Evolutionary conservation across 64 coral and sea anemone genomes (phyloP), one percentile per base, ranked within the genome.

Genomic region (Hydrozoanthus tunicans): DNA sequence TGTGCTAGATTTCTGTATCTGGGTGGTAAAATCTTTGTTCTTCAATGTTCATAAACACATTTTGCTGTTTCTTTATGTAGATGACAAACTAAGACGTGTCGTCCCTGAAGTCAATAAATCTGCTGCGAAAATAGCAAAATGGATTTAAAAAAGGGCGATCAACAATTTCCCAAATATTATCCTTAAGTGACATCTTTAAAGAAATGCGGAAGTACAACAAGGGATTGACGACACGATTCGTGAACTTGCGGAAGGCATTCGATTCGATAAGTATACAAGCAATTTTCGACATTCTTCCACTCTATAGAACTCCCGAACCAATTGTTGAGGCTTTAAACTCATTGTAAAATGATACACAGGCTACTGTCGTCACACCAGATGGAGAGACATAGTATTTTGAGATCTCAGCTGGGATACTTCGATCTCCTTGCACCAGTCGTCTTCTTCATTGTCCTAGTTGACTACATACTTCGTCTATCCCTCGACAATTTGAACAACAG

Each of bases 311-410:
- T 70, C 66, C 13, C n/a, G 9, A 70, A 70, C 66, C 66, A 20
- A 70, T 70, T 70, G 66, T 23, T 70, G 66, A 70, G 6, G 66
- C 66, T 70, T 20, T 23, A 70, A 70, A 3, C 8, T 64, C 7
- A 7, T 64, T 91, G 2, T 73, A 62, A 26, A 73, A 2, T 70
- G 58, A 81, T 68, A 81, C 90, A 3, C 9, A 66, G 57, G 67
- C 77, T 91, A 68, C 77, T 60, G 86, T 63, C 10, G 58, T 75
- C 57, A 76, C 72, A 20, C 77, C 77, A 14, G 89, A 91, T 6
- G 62, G 89, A 2, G 20, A 77, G 11, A 51, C 73, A 20, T 20
- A 20, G 20, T 20, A 20, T 51, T 78, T 90, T 58, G 86, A 90
- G 8, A 77, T 90, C 54, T 26, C 54, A 58, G 73, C 73, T 24